These are phyloP conservation scores for Antedon mediterranea DNA, from an alignment of 53 echinoderm and acorn worm species.

Conservation along the genomic window DNA sequence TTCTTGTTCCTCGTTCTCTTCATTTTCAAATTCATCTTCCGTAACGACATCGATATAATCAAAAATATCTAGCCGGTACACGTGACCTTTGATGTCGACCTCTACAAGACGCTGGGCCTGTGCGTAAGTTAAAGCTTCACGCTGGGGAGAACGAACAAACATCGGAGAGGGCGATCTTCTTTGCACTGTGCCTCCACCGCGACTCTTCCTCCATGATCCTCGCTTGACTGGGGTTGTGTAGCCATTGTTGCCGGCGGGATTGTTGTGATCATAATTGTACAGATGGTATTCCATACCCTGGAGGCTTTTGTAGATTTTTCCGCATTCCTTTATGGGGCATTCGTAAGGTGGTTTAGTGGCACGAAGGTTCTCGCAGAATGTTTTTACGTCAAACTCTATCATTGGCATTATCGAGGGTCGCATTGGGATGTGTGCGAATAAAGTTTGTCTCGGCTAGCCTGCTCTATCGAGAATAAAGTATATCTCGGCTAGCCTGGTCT, in stretches of 20 bases:
- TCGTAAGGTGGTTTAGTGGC: constrained; percentile 96
- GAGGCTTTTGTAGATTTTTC: constrained; percentile 69
- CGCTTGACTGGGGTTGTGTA: constrained; percentile 55
- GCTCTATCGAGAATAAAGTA: too few species aligned
- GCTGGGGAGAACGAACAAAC: constrained; percentile 55
- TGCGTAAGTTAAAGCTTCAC: constrained; percentile 87
- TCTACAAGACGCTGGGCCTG: constrained; percentile 95
- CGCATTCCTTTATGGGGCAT: constrained; percentile 88
- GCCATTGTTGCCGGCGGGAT: constrained; percentile 55
- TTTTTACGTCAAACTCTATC: constrained; percentile 79
- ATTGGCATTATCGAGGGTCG: constrained; percentile 56
- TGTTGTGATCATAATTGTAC: constrained; percentile 78
- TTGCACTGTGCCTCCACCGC: constrained; percentile 37
- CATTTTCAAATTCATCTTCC: constrained; percentile 77
- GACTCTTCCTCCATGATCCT: constrained; percentile 67
- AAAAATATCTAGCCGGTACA: constrained; percentile 82
- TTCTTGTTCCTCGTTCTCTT: constrained; percentile 73
- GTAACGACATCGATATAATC: constrained; percentile 94
- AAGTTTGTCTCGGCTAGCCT: too few species aligned
- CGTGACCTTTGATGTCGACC: constrained; percentile 85
- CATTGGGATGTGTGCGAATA: too few species aligned
- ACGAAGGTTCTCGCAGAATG: constrained; percentile 82
- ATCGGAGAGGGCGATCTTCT: constrained; percentile 47
- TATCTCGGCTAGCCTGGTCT: too few species aligned
- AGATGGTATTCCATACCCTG: constrained; percentile 88